Conservation (phyloP, 1,140 invertebrate species). For the Zeugodacus cucurbitae region DNA sequence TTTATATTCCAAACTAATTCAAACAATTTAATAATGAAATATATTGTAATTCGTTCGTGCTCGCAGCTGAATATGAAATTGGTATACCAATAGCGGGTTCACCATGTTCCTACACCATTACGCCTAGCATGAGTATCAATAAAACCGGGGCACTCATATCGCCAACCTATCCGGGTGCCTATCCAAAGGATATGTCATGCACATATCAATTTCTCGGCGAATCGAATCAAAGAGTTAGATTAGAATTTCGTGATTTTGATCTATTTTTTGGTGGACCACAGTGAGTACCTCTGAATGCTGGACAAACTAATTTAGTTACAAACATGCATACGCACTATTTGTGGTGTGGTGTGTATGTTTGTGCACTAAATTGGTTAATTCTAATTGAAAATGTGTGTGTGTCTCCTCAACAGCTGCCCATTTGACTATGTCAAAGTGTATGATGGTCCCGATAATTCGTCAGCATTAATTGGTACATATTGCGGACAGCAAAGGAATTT, state of each 20-base stretch:
- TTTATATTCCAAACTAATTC: background rate
- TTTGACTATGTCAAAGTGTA: slow-evolving; percentile 98
- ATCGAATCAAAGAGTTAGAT: slow-evolving; percentile 88
- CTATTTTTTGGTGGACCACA: slow-evolving; percentile 98
- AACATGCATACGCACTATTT: background rate
- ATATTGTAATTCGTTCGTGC: background rate
- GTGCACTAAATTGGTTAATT: background rate
- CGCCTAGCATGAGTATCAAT: slow-evolving; percentile 79
- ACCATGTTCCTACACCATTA: slow-evolving; percentile 86
- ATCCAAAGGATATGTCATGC: slow-evolving; percentile 95
- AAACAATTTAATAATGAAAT: background rate
- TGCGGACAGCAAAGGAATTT: slow-evolving; percentile 97
- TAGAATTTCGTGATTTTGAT: slow-evolving; percentile 98
- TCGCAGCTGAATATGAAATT: slow-evolving; percentile 85
- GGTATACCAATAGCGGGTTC: slow-evolving; percentile 84
- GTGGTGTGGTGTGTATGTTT: slow-evolving; percentile 1
- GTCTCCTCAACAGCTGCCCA: slow-evolving; percentile 83
- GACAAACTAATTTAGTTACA: slow-evolving; percentile 31
- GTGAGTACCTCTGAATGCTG: slow-evolving; percentile 75
- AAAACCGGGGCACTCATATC: slow-evolving; percentile 90
- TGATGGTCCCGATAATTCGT: slow-evolving; percentile 88
- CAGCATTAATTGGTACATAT: slow-evolving; percentile 94
- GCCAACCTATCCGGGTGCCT: slow-evolving; percentile 98
- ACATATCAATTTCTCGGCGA: slow-evolving; percentile 94
- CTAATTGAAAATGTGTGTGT: slow-evolving; percentile 26